Conservation (phyloP, 2,888 invertebrate genomes). For the Cistogaster globosa region DNA sequence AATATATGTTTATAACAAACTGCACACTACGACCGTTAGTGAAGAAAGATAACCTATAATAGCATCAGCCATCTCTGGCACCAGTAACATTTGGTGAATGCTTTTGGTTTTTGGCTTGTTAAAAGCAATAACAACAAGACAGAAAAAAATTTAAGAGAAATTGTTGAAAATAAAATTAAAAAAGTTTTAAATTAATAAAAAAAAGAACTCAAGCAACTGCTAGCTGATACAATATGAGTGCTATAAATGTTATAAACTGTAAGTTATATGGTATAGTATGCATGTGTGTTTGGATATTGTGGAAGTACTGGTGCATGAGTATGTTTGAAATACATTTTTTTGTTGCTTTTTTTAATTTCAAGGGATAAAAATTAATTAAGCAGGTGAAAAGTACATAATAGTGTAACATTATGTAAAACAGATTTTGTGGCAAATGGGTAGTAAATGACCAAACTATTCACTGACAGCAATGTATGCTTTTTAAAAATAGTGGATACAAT, state of each 20-base stretch:
- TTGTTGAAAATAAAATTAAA: slow-evolving; percentile 50
- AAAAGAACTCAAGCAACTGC: slow-evolving; percentile 28
- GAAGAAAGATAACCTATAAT: slow-evolving; percentile 5
- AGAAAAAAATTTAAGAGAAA: not conserved
- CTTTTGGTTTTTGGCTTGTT: slow-evolving; percentile 55
- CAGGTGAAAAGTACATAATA: slow-evolving; percentile 69
- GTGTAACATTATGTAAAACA: slow-evolving; percentile 70
- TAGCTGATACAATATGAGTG: slow-evolving; percentile 28
- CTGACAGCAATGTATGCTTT: slow-evolving; percentile 16
- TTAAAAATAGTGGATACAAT: not conserved
- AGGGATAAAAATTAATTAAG: slow-evolving; percentile 73
- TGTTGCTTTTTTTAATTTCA: slow-evolving; percentile 31
- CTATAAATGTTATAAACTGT: not conserved
- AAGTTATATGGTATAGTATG: not conserved
- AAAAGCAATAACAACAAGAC: slow-evolving; percentile 10
- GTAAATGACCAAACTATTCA: slow-evolving; percentile 43
- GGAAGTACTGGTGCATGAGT: not conserved
- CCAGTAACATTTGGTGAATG: slow-evolving; percentile 58
- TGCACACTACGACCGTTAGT: not conserved
- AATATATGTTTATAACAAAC: slow-evolving; percentile 21
- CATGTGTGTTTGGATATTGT: not conserved
- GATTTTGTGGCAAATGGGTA: slow-evolving; percentile 63
- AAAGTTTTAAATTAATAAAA: not conserved
- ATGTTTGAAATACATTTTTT: not conserved
- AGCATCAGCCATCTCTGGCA: slow-evolving; percentile 24